Conservation (phyloP, 2,113 vertebrate genomes). For the Lichenostomus cassidix region DNA sequence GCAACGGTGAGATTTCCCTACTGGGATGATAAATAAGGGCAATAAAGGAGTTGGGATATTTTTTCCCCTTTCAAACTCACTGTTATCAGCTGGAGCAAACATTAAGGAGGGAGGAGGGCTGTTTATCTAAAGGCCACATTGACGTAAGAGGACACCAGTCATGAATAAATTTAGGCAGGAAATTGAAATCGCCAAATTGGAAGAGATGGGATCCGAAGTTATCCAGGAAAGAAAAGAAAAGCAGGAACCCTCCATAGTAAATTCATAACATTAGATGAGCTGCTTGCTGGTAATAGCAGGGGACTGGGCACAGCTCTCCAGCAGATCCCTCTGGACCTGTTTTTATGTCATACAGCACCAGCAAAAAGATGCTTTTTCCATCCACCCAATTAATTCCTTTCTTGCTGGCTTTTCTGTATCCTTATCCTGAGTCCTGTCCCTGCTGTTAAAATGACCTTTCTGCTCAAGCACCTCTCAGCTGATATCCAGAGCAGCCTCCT, state of each 20-base stretch:
- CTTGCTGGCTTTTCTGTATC: not conserved
- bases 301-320: not conserved
- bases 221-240: not conserved
- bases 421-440: not conserved
- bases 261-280: not conserved
- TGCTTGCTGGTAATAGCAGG: not conserved
- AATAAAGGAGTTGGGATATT: not conserved
- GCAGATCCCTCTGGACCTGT: not conserved
- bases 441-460: not conserved
- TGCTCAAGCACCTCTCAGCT: not conserved
- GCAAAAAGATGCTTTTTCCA: not conserved
- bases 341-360: not conserved
- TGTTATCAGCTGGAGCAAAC: constrained; percentile 11
- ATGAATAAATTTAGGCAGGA: constrained; percentile 28
- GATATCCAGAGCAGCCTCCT: not conserved
- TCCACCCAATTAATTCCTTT: not conserved
- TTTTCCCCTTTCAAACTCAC: not conserved
- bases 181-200: not conserved
- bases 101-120: not conserved
- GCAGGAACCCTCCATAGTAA: not conserved
- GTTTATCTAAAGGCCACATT: not conserved
- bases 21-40: not conserved
- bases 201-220: not conserved
- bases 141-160: not conserved
- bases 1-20: not conserved